phyloP scores from a whole-genome alignment of 37 sponge, comb jelly and placozoan species.

The Eunapius fragilis region DNA sequence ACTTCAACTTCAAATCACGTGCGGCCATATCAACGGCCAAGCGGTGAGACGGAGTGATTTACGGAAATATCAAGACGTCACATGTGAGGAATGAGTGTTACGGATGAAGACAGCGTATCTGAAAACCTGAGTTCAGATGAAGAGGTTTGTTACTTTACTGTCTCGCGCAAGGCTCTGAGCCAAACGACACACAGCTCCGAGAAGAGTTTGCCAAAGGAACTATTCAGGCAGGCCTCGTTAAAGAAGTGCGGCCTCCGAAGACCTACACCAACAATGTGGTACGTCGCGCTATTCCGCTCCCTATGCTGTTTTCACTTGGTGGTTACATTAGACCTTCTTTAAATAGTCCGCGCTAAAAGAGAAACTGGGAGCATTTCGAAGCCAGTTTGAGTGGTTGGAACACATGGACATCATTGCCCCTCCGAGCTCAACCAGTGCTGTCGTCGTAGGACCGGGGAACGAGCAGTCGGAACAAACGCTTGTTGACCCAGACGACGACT shows the following conservation, averaged over 20 bases:
- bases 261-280: conserved; percentile 78
- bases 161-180: neutral
- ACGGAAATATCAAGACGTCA: neutral
- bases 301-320: neutral
- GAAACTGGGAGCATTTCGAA: conserved; percentile 26
- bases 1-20: neutral
- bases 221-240: conserved; percentile 54
- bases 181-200: conserved; percentile 32
- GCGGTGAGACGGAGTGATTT: neutral
- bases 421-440: neutral
- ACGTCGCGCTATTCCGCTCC: neutral
- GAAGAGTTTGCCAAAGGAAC: conserved; percentile 57
- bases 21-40: neutral
- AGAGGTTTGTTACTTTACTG: conserved; percentile 23
- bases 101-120: conserved; percentile 22
- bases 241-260: conserved; percentile 32
- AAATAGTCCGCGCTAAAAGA: conserved; percentile 43
- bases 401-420: conserved; percentile 53
- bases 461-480: conserved; percentile 33
- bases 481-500: conserved; percentile 76
- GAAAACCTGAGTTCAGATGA: conserved; percentile 50
- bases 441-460: neutral
- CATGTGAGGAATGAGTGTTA: neutral
- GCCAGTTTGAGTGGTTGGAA: conserved; percentile 68
- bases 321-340: neutral